phyloP scores from a whole-genome alignment of 30 jellyfish, hydroid and myxozoan species.

The Aurelia aurita complex sp. Pacific region DNA sequence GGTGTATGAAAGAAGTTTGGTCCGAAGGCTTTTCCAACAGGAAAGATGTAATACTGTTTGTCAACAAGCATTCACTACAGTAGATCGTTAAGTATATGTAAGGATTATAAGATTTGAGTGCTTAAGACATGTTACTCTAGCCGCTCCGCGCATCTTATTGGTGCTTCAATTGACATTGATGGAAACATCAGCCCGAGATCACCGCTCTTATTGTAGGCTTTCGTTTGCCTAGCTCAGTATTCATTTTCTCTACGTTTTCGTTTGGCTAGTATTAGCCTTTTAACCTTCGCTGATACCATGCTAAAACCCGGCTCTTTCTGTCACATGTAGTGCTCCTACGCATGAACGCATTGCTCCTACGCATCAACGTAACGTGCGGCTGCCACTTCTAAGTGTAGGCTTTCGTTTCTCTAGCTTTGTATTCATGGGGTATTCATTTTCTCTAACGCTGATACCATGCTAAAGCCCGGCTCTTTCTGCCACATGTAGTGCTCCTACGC shows the following conservation, averaged over 20 bases:
- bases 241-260: slow-evolving; percentile 10
- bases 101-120: slow-evolving; percentile 64
- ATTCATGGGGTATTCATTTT: background rate
- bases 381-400: background rate
- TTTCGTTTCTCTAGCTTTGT: background rate
- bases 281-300: slow-evolving; percentile 31
- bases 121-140: slow-evolving; percentile 65
- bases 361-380: background rate
- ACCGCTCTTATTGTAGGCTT: slow-evolving; percentile 42
- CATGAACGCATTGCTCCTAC: too few species aligned
- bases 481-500: background rate
- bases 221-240: slow-evolving; percentile 3
- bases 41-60: slow-evolving; percentile 79
- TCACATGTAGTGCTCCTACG: background rate
- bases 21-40: slow-evolving; percentile 77
- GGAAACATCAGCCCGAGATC: slow-evolving; percentile 6
- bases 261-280: slow-evolving; percentile 27
- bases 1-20: slow-evolving; percentile 51
- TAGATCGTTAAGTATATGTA: slow-evolving; percentile 80
- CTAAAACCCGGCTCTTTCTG: slow-evolving; percentile 13
- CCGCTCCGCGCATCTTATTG: slow-evolving; percentile 36
- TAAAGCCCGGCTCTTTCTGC: slow-evolving; percentile 1
- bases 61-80: slow-evolving; percentile 63
- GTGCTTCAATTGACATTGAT: slow-evolving; percentile 42
- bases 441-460: slow-evolving; percentile 1